Conservation (phyloP, 2,888 invertebrate genomes). For the Cacoxenus indagator region DNA sequence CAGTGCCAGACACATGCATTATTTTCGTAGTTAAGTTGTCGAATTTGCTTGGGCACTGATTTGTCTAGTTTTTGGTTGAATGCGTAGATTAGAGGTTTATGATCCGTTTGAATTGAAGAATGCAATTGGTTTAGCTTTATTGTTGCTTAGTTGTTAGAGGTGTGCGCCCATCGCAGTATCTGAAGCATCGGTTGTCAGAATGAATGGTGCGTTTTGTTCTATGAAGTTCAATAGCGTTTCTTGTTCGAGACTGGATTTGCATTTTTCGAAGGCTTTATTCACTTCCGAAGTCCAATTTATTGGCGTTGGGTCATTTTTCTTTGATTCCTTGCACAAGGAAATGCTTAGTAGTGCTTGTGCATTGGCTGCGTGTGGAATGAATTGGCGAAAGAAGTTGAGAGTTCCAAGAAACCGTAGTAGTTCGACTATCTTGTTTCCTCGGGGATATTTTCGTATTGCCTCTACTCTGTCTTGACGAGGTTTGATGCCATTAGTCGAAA, state of each 20-base stretch:
- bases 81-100: constrained; percentile 14
- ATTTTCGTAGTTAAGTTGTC: constrained; percentile 13
- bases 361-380: constrained; percentile 29
- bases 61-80: constrained; percentile 16
- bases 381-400: constrained; percentile 17
- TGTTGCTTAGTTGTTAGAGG: constrained; percentile 14
- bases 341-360: background rate
- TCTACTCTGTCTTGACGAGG: constrained; percentile 32
- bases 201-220: constrained; percentile 17
- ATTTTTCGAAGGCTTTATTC: constrained; percentile 11
- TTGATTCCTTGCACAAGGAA: background rate
- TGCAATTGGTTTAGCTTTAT: constrained; percentile 26
- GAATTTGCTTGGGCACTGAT: constrained; percentile 10
- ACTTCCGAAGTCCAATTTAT: constrained; percentile 9
- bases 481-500: constrained; percentile 24
- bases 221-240: constrained; percentile 7
- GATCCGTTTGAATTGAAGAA: constrained; percentile 23
- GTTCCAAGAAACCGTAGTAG: constrained; percentile 34
- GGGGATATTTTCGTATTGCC: constrained; percentile 31
- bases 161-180: constrained; percentile 26
- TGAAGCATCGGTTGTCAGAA: constrained; percentile 32
- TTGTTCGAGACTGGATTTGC: constrained; percentile 17
- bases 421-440: constrained; percentile 32
- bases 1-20: background rate
- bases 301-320: constrained; percentile 23